A percentile compares a stretch with the other conserved stretches of the same genome.
These are phyloP conservation scores for Caenorhabditis latens DNA, from an alignment of 1,140 invertebrate species.

Conservation along the genomic window DNA sequence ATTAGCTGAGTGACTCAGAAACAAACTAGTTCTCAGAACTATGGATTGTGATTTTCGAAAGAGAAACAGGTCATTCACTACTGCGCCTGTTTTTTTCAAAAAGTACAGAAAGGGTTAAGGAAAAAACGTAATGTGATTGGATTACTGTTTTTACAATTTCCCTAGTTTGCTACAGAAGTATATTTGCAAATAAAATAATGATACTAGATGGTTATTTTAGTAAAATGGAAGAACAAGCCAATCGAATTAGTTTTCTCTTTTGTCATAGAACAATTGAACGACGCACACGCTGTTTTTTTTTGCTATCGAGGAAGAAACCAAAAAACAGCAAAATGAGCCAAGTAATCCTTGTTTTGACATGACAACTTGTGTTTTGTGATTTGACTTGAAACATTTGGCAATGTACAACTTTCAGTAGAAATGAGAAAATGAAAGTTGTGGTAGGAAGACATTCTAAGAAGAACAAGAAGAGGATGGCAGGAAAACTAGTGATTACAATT, in stretches of 20 bases:
- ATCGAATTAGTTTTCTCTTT: constrained; percentile 16
- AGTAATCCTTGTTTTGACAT: constrained; percentile 31
- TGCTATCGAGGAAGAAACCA: neutral
- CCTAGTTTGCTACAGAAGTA: neutral
- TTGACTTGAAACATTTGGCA: constrained; percentile 9
- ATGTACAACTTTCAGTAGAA: neutral
- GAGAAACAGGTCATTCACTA: too few relatives aligned
- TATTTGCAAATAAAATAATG: neutral
- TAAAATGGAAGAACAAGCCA: neutral
- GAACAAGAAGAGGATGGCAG: neutral
- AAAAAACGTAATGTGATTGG: too few relatives aligned
- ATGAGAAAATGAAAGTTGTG: neutral
- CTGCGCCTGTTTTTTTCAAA: too few relatives aligned
- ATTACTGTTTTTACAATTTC: too few relatives aligned
- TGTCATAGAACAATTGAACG: constrained; percentile 18
- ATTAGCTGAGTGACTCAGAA: neutral
- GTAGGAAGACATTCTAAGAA: neutral
- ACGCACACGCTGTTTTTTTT: neutral
- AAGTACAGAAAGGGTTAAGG: too few relatives aligned
- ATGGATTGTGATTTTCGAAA: too few relatives aligned
- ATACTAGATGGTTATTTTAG: neutral
- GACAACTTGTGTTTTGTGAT: constrained; percentile 21
- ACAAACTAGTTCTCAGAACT: too few relatives aligned
- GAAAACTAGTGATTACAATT: constrained; percentile 51
- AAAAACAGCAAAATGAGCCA: constrained; percentile 13